phyloP scores from a whole-genome alignment of 2,888 invertebrate genomes.

The Microctonus hyperodae region DNA sequence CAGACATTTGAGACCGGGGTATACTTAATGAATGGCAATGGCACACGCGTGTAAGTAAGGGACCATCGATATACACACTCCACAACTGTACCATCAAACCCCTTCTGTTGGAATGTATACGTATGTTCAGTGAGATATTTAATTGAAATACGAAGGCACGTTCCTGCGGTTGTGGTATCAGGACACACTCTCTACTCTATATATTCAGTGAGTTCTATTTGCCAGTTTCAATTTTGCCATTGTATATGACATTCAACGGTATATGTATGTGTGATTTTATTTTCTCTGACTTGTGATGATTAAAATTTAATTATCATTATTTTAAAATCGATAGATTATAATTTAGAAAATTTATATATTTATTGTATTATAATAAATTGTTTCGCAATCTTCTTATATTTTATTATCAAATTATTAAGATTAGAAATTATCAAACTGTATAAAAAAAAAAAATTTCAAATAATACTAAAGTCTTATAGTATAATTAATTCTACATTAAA shows the following conservation, averaged over 20 bases:
- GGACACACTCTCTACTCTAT: slow-evolving; percentile 4
- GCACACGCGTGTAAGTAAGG: slow-evolving; percentile 1
- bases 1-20: slow-evolving; percentile 31
- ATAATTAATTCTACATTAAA: too few species aligned
- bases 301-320: background rate
- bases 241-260: background rate
- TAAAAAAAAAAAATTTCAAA: too few species aligned
- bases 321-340: too few species aligned
- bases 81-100: slow-evolving; percentile 24
- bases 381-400: too few species aligned
- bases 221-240: background rate
- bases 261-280: background rate
- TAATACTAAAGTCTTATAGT: too few species aligned
- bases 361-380: too few species aligned
- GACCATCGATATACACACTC: slow-evolving; percentile 18
- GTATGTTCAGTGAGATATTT: slow-evolving; percentile 45
- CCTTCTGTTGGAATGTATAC: slow-evolving; percentile 37
- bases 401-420: too few species aligned
- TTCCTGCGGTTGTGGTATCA: slow-evolving; percentile 39
- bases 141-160: slow-evolving; percentile 53
- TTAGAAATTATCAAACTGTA: too few species aligned
- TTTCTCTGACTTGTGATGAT: background rate
- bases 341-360: too few species aligned
- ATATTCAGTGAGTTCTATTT: slow-evolving; percentile 3
- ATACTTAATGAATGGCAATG: slow-evolving; percentile 43